phyloP scores from a whole-genome alignment of 2,888 invertebrate species.

The Eremobia ochroleuca region DNA sequence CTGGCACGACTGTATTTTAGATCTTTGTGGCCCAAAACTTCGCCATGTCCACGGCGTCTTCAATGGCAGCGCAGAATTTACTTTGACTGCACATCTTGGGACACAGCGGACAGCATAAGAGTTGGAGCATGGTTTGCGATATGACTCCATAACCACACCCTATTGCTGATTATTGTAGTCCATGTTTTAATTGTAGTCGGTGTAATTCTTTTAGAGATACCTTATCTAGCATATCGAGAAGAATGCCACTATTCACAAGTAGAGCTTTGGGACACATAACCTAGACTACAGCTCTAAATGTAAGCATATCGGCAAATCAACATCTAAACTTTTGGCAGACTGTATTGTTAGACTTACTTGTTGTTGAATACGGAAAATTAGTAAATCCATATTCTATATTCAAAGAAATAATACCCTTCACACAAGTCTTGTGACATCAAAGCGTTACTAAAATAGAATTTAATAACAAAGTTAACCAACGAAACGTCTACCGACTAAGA shows the following conservation, averaged over 20 bases:
- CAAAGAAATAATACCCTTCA: slow-evolving; percentile 11
- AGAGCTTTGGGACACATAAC: no score
- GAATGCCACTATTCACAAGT: background rate
- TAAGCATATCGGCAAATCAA: background rate
- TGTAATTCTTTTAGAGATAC: background rate
- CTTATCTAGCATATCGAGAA: background rate
- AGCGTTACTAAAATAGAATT: slow-evolving; percentile 17
- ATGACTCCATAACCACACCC: background rate
- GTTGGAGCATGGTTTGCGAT: background rate
- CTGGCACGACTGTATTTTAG: background rate
- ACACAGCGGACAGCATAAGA: background rate
- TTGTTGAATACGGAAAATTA: background rate
- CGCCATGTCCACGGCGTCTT: background rate
- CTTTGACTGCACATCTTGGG: background rate
- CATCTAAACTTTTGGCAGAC: background rate
- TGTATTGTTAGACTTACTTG: background rate
- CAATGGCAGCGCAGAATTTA: background rate
- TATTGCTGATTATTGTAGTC: background rate
- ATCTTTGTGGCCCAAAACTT: background rate
- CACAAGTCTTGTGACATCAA: slow-evolving; percentile 26
- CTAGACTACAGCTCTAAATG: background rate
- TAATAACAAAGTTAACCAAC: slow-evolving; percentile 42
- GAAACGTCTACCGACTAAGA: slow-evolving; percentile 36
- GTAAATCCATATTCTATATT: background rate
- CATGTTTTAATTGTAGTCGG: background rate